These are phyloP conservation scores for Lathamus discolor DNA, from an alignment of 2,113 vertebrate genomes.

Conservation along the genomic window DNA sequence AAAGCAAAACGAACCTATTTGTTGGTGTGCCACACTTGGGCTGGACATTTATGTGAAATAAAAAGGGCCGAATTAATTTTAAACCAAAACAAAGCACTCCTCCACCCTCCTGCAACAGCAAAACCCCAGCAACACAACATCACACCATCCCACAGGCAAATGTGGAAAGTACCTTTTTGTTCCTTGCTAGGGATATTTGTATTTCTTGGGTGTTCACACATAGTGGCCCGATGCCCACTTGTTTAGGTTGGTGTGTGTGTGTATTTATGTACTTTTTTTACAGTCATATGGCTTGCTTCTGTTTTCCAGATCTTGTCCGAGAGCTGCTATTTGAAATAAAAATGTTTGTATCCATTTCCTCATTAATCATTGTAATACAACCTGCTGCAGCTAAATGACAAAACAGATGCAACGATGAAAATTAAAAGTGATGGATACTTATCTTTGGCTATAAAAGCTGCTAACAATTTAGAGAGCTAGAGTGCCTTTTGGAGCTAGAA, in stretches of 20 bases:
- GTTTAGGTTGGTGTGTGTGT: neutral
- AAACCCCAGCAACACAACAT: neutral
- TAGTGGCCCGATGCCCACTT: constrained; percentile 61
- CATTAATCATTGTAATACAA: constrained; percentile 78
- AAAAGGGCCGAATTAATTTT: constrained; percentile 73
- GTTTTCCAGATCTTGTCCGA: constrained; percentile 75
- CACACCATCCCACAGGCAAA: constrained; percentile 32
- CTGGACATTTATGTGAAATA: constrained; percentile 77
- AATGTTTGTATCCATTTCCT: constrained; percentile 77
- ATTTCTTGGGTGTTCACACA: constrained; percentile 66
- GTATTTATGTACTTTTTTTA: constrained; percentile 41
- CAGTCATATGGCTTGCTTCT: constrained; percentile 76
- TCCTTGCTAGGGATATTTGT: constrained; percentile 42
- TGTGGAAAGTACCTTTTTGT: constrained; percentile 56
- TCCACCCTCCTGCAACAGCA: rapidly evolving
- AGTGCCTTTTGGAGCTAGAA: constrained; percentile 76
- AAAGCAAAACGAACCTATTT: constrained; percentile 76
- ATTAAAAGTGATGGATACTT: constrained; percentile 82
- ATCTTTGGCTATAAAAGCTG: constrained; percentile 79
- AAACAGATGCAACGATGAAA: constrained; percentile 83
- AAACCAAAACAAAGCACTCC: constrained; percentile 60
- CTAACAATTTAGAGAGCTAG: constrained; percentile 73
- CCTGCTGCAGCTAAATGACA: constrained; percentile 78
- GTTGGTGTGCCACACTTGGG: constrained; percentile 73
- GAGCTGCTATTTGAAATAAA: constrained; percentile 78